Base-by-base conservation (phyloP, 2,797 vertebrate species). In the Miichthys miiuy region DNA sequence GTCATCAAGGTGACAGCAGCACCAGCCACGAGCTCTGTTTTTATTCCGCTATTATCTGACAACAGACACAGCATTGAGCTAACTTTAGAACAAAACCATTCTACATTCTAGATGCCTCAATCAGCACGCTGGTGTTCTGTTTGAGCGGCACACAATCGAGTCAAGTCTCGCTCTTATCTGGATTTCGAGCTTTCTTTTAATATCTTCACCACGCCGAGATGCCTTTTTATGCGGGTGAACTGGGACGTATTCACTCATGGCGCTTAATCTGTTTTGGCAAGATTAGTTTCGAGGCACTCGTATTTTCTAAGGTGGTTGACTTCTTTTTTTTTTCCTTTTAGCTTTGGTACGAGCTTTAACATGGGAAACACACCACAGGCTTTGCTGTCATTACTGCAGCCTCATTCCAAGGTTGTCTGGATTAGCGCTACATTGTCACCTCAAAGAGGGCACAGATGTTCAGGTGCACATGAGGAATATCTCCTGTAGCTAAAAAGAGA, bases 261-360 rank as follows among this genome's bases (percentile, higher is more conserved):
- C 38, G 71, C 75, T 69, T 87, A 84, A 86, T 89, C 72, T 90
- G 69, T 85, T 80, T 86, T 80, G 78, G 79, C 46, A 76, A 75
- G 85, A 90, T 87, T 82, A 84, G 69, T 82, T 88, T 81, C 64
- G 76, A 68, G 48, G 63, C 51, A 27, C 58, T 75, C 25, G 1
- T 38, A 27, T 85, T 75, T 74, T 62, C 54, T 58, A 42, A 67
- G 72, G 69, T 72, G 57, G 46, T 3, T 64, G 79, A 84, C 77
- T 50, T 52, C 51, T 57, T 60, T 46, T 62, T 56, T 55, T 54
- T n/a, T 60, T 67, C 38, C 25, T 62, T 67, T 66, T 47, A 25
- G 23, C 42, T 21, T 38, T 75, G 62, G n/a, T 63, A 46, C 2
- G 0, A 54, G 56, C 61, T 80, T 81, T 73, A 69, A 58, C 55